Evolutionary conservation across 2,797 vertebrate species (phyloP), one percentile per base, ranked within the genome.

Genomic region (Pseudomugil gertrudae): DNA sequence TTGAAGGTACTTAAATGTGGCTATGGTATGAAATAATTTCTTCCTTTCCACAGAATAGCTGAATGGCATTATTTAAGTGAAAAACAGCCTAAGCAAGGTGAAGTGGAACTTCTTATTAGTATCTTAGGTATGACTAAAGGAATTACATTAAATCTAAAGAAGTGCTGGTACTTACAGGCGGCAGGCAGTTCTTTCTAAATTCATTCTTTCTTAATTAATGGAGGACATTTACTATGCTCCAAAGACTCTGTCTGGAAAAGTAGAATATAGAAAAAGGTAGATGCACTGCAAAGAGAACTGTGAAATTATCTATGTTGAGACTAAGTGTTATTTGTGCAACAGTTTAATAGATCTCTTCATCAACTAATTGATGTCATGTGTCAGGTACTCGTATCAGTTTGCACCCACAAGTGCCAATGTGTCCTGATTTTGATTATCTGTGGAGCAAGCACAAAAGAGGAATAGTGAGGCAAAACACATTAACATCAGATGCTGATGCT

Each of bases 141-240:
- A 81, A 80, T 88, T 89, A 80, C 68, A 84, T 84, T 86, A 51
- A 86, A 68, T 88, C 70, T 72, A 70, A 79, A 17, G 40, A 13
- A 19, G 80, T 54, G 63, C 72, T 2, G n/a, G 64, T 59, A 52
- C 54, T 75, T 66, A 78, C 27, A 71, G 45, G 26, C 47, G 0
- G 40, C 56, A 66, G 0, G 40, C 56, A 66, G 55, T 72, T 79
- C 66, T 64, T 68, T 76, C 30, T 19, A 57, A 82, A 63, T 63
- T 74, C 63, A 76, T 80, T 84, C 35, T 35, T 50, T 53, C 65
- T 66, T 69, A 84, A 87, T 84, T 78, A 87, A 87, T 83, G 33
- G 54, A 58, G 48, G 63, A 74, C 68, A 69, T 80, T 83, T 70
- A 38, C 29, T 72, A 72, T 56, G 66, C 74, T 82, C 76, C 40